These are phyloP conservation scores for Momotus momota DNA, from an alignment of 2,797 vertebrate genomes.

Conservation along the genomic window DNA sequence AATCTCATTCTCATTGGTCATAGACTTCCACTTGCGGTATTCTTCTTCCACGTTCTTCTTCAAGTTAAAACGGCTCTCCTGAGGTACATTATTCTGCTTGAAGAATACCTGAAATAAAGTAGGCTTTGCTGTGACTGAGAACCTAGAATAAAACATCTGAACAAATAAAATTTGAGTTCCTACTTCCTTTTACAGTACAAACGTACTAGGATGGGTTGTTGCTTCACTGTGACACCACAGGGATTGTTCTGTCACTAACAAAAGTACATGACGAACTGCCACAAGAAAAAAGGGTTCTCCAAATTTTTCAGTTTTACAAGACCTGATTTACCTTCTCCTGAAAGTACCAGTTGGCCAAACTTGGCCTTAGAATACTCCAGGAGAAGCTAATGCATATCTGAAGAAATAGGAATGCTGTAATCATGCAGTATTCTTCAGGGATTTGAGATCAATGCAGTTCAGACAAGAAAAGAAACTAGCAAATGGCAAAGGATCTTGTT, in stretches of 20 bases:
- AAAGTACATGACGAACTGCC: neutral
- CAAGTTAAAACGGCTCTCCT: slow-evolving; percentile 98
- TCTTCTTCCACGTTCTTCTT: slow-evolving; percentile 99
- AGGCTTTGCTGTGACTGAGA: neutral
- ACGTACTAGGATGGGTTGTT: neutral
- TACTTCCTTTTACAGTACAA: neutral
- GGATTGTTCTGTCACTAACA: neutral
- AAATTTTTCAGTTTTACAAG: neutral
- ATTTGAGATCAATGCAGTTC: neutral
- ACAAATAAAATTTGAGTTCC: neutral
- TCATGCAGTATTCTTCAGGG: neutral
- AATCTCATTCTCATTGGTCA: slow-evolving; percentile 97
- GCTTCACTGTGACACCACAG: neutral
- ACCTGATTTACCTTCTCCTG: neutral
- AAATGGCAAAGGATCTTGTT: neutral
- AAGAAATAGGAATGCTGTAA: neutral
- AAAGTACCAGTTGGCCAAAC: neutral
- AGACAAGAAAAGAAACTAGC: neutral
- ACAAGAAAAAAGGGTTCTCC: neutral
- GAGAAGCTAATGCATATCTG: neutral
- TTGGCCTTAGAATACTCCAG: neutral
- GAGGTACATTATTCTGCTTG: slow-evolving; percentile 97
- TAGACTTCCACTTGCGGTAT: slow-evolving; percentile 99
- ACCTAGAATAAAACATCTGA: neutral
- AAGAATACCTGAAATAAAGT: slow-evolving; percentile 89